These are phyloP conservation scores for Acleris literana DNA, from an alignment of 2,888 invertebrate species.

Conservation along the genomic window DNA sequence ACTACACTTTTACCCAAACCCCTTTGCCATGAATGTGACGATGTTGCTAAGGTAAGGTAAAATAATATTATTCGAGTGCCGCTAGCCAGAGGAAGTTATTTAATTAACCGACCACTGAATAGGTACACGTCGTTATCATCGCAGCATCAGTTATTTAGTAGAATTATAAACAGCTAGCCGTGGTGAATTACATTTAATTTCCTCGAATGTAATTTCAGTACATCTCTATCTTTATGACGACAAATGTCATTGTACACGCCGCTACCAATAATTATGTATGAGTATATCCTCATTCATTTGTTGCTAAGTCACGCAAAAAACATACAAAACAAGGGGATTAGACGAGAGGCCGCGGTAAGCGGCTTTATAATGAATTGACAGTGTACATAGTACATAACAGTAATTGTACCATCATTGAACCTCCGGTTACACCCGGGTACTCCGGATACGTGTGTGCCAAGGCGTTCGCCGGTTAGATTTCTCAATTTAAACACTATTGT, in stretches of 20 bases:
- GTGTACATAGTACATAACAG: neutral
- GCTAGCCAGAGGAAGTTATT: constrained; percentile 11
- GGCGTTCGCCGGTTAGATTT: no score
- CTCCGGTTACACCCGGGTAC: neutral
- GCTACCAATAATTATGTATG: constrained; percentile 11
- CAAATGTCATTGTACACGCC: constrained; percentile 10
- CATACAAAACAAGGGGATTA: neutral
- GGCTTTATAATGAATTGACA: constrained; percentile 2
- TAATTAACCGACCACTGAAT: constrained; percentile 9
- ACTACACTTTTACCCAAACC: no score
- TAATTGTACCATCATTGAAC: neutral
- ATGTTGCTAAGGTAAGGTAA: no score
- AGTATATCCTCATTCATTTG: constrained; percentile 25
- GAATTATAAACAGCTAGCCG: constrained; percentile 13
- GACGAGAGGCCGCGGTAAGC: neutral
- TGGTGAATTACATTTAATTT: constrained; percentile 31
- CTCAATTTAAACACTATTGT: no score
- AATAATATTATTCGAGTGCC: no score
- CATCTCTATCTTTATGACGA: constrained; percentile 10
- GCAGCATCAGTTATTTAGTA: constrained; percentile 27
- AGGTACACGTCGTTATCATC: constrained; percentile 24
- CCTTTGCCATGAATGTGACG: no score
- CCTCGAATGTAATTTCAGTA: constrained; percentile 24
- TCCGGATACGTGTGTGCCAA: neutral
- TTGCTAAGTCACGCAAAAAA: constrained; percentile 23